These are phyloP conservation scores for Zingel zingel DNA, from an alignment of 2,113 vertebrate species.

Conservation along the genomic window DNA sequence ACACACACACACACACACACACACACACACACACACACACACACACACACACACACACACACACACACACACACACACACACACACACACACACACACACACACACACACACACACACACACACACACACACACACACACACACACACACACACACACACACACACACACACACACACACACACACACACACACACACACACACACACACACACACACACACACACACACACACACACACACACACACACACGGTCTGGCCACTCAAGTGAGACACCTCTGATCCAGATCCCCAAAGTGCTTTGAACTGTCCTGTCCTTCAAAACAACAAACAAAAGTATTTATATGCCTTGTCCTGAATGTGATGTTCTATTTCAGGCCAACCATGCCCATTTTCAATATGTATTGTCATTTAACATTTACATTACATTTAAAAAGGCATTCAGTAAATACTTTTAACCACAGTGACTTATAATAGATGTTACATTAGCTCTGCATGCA, in stretches of 20 bases:
- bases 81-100: neutral
- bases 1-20: neutral
- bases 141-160: constrained; percentile 33
- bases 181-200: constrained; percentile 37
- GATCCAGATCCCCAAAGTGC: constrained; percentile 33
- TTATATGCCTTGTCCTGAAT: constrained; percentile 10
- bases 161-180: no score
- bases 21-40: neutral
- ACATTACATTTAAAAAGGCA: neutral
- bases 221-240: no score
- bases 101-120: neutral
- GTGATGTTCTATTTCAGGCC: neutral
- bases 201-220: constrained; percentile 45
- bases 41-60: neutral
- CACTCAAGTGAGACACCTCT: constrained; percentile 50
- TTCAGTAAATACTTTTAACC: neutral
- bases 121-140: constrained; percentile 43
- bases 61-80: constrained; percentile 40
- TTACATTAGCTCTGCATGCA: constrained; percentile 5
- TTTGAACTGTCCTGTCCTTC: constrained; percentile 9
- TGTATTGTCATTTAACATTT: neutral
- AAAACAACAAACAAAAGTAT: constrained; percentile 28
- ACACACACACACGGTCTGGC: constrained; percentile 20
- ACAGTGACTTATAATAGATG: constrained; percentile 10
- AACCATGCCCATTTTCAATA: neutral